Percentiles rank a stretch among this genome's conserved stretches.
Conservation (phyloP, 1,140 invertebrate genomes). For the Sycobia sp. region DNA sequence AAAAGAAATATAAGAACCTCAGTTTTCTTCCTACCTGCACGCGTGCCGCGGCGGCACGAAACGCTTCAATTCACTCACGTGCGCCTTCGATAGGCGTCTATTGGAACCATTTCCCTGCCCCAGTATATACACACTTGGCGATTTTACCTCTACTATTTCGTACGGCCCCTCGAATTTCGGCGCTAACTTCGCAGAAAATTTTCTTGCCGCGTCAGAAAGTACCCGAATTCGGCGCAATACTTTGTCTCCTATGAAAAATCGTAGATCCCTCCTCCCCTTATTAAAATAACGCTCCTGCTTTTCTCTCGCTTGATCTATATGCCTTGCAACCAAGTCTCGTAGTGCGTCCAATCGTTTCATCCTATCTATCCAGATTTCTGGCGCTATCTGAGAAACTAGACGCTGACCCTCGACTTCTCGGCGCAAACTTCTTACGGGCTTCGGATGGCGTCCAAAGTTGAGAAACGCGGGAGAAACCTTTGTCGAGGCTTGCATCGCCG, state of each 20-base stretch:
- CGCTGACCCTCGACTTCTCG: not conserved
- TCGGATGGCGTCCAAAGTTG: slow-evolving; percentile 18
- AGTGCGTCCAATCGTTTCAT: slow-evolving; percentile 14
- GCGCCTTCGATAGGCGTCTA: too few relatives aligned
- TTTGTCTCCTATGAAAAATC: not conserved
- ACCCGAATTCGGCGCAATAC: slow-evolving; percentile 9
- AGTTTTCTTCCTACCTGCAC: too few relatives aligned
- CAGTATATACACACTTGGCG: too few relatives aligned
- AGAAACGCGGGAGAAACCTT: slow-evolving; percentile 17
- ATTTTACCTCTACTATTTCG: slow-evolving; percentile 1
- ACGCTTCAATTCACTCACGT: too few relatives aligned
- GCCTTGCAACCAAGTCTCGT: not conserved
- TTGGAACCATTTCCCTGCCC: too few relatives aligned
- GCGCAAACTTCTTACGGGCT: not conserved
- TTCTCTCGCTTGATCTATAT: not conserved
- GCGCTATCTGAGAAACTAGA: not conserved
- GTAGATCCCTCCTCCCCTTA: not conserved
- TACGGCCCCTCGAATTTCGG: slow-evolving; percentile 32
- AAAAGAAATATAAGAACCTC: too few relatives aligned
- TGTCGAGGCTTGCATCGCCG: slow-evolving; percentile 5
- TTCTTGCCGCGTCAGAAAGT: slow-evolving; percentile 11
- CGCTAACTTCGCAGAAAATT: slow-evolving; percentile 22
- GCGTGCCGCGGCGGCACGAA: too few relatives aligned
- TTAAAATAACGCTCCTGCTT: not conserved
- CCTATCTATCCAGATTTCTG: not conserved